Evolutionary conservation across 2,888 invertebrate genomes (phyloP).

Genomic region (Exephanes ischioxanthus): DNA sequence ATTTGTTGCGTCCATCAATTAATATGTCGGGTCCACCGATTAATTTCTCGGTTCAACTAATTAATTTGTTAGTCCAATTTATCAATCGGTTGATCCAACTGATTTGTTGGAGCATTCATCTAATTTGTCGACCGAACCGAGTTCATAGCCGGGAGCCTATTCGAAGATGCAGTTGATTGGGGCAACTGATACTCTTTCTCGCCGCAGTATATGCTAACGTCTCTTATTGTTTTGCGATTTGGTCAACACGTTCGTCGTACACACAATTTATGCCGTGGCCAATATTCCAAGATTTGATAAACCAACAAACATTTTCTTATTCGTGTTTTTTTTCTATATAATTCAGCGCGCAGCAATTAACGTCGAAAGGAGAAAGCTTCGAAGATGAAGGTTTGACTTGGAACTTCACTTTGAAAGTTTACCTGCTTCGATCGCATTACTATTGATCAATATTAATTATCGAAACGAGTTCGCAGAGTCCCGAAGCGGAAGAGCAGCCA

Average conservation of each 20-base stretch:
- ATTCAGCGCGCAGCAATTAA: not conserved
- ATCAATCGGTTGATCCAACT: not conserved
- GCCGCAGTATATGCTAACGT: too few species aligned
- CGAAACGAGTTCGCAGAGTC: not conserved
- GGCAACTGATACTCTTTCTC: not conserved
- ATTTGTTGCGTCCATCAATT: not conserved
- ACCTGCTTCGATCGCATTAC: not conserved
- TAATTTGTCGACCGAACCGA: not conserved
- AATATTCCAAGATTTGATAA: not conserved
- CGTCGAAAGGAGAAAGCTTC: not conserved
- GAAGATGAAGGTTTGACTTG: not conserved
- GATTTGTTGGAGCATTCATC: not conserved
- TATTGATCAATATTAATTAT: constrained; percentile 45
- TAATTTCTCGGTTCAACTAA: not conserved
- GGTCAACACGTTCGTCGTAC: too few species aligned
- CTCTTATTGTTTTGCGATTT: too few species aligned
- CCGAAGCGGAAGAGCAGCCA: constrained; percentile 1
- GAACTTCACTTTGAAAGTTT: constrained; percentile 1
- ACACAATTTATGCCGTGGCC: too few species aligned
- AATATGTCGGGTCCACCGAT: too few species aligned
- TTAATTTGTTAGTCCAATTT: not conserved
- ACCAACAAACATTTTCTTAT: not conserved
- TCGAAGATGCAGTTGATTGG: too few species aligned
- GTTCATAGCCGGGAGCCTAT: too few species aligned
- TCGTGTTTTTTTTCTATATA: not conserved